These are phyloP conservation scores for Hypomesus transpacificus DNA, from an alignment of 2,113 vertebrate species.

Conservation along the genomic window DNA sequence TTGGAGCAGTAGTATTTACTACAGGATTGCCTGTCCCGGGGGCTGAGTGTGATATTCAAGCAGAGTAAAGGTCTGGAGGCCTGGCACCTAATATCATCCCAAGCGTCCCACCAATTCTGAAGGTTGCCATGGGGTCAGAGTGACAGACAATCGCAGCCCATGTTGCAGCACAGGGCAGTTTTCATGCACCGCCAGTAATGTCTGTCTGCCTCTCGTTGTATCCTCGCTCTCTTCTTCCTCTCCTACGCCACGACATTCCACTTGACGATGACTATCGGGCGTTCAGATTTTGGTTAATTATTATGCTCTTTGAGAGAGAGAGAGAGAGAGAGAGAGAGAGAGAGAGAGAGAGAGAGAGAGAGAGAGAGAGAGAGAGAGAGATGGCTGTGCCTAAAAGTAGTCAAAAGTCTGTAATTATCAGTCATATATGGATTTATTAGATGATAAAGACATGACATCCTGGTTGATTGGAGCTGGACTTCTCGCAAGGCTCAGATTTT, in stretches of 20 bases:
- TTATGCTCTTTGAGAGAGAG: constrained; percentile 11
- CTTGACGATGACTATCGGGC: no score
- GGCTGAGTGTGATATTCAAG: constrained; percentile 28
- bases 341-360: constrained; percentile 40
- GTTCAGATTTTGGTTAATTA: no score
- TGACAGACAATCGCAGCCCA: constrained; percentile 1
- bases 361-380: constrained; percentile 39
- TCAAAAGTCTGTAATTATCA: constrained; percentile 69
- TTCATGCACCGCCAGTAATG: not conserved
- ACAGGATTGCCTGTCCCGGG: constrained; percentile 21
- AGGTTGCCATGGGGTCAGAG: constrained; percentile 43
- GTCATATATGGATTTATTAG: constrained; percentile 63
- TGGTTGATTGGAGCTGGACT: constrained; percentile 52
- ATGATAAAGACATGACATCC: constrained; percentile 61
- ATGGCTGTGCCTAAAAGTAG: constrained; percentile 49
- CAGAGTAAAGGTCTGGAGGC: constrained; percentile 20
- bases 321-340: constrained; percentile 48
- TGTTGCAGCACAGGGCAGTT: constrained; percentile 24
- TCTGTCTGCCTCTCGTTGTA: no score
- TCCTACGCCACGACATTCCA: not conserved
- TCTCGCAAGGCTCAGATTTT: constrained; percentile 85
- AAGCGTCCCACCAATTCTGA: constrained; percentile 24
- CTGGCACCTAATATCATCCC: constrained; percentile 24
- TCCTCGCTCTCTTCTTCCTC: not conserved
- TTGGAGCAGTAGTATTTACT: constrained; percentile 19